phyloP scores from a whole-genome alignment of 2,888 invertebrate genomes.

The Escarpia spicata region DNA sequence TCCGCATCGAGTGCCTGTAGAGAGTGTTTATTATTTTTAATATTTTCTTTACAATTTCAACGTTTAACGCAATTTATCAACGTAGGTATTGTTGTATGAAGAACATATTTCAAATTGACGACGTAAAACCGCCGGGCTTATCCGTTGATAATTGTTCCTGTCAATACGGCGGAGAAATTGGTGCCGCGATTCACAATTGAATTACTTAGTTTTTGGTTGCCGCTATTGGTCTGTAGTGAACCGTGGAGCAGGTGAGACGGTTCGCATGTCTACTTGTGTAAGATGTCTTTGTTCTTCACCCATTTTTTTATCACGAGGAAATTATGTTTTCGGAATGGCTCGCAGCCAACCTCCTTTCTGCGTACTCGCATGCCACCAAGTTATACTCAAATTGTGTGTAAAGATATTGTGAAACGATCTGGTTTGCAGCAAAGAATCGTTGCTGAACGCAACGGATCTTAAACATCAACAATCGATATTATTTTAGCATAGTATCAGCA shows the following conservation, averaged over 20 bases:
- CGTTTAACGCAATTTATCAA: too few species aligned
- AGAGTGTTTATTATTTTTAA: too few species aligned
- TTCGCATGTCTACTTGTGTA: neutral
- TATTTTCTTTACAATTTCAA: too few species aligned
- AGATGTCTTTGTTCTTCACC: neutral
- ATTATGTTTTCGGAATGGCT: neutral
- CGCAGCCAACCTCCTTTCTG: neutral
- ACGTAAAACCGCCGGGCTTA: too few species aligned
- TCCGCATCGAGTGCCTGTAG: too few species aligned
- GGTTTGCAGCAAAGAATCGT: neutral
- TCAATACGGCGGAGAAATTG: neutral
- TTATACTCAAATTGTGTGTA: too few species aligned
- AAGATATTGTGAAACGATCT: neutral
- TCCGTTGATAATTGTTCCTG: neutral
- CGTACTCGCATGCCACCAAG: neutral
- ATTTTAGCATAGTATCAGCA: too few species aligned
- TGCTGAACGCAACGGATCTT: neutral
- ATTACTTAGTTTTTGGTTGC: neutral
- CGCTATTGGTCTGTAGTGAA: neutral
- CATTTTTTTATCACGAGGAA: too few species aligned
- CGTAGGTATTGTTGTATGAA: too few species aligned
- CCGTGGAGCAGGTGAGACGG: neutral
- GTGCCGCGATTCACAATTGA: neutral
- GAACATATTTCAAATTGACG: too few species aligned
- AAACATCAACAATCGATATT: too few species aligned